Conservation (phyloP, 2,797 vertebrate genomes). For the Chelidonichthys spinosus region DNA sequence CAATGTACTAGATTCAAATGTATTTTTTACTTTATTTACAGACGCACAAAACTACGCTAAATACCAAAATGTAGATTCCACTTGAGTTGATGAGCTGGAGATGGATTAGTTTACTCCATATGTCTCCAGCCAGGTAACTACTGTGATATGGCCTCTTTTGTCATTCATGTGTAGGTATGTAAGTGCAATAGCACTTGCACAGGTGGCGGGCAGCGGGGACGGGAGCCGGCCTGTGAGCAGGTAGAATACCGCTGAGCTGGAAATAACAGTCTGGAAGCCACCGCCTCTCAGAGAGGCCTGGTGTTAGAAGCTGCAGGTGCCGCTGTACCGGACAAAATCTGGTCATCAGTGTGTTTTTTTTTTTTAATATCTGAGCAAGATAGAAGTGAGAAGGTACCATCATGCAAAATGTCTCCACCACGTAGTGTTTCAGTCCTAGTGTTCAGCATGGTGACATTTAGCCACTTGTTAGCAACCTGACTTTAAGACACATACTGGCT, state of each 20-base stretch:
- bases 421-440: too few species aligned
- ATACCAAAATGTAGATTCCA: slow-evolving; percentile 7
- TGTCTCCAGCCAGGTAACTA: slow-evolving; percentile 47
- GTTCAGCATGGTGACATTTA: not conserved
- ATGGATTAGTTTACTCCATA: slow-evolving; percentile 54
- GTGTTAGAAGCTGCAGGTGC: slow-evolving; percentile 61
- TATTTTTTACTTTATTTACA: not conserved
- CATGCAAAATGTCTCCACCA: too few species aligned
- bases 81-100: slow-evolving; percentile 36
- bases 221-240: slow-evolving; percentile 67
- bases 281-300: slow-evolving; percentile 47
- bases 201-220: slow-evolving; percentile 74
- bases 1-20: slow-evolving; percentile 18
- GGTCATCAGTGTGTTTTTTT: slow-evolving; percentile 26
- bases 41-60: not conserved
- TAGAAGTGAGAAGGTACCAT: not conserved
- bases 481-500: not conserved
- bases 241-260: slow-evolving; percentile 69
- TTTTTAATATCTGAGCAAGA: slow-evolving; percentile 14
- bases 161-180: slow-evolving; percentile 1
- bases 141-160: slow-evolving; percentile 74
- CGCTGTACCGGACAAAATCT: slow-evolving; percentile 36
- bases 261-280: slow-evolving; percentile 72
- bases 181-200: slow-evolving; percentile 37
- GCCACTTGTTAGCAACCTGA: not conserved